Evolutionary conservation across 2,888 invertebrate species (phyloP).

Genomic region (Synanthedon formicaeformis): DNA sequence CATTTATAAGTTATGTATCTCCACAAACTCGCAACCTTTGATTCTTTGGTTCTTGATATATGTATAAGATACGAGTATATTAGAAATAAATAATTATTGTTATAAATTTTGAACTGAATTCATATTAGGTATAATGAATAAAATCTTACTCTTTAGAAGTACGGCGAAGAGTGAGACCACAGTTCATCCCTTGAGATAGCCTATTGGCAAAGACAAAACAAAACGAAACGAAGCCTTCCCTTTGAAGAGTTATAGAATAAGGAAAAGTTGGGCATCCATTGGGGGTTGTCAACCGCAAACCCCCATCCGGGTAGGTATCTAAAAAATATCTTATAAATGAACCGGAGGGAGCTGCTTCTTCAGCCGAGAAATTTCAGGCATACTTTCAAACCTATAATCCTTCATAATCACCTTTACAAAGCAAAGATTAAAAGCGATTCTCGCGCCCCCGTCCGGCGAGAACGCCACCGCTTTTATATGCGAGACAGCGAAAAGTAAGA

Average conservation of each 20-base stretch:
- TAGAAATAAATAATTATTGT: too few species aligned
- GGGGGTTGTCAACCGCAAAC: constrained; percentile 51
- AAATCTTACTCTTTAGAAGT: too few species aligned
- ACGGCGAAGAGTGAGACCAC: constrained; percentile 16
- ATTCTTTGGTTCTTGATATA: too few species aligned
- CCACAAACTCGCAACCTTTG: too few species aligned
- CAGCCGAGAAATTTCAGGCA: constrained; percentile 66
- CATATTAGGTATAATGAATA: too few species aligned
- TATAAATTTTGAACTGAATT: too few species aligned
- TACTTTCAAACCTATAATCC: constrained; percentile 72
- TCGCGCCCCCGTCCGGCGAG: constrained; percentile 35
- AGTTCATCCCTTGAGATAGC: constrained; percentile 34
- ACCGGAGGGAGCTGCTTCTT: constrained; percentile 45
- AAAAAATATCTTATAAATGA: constrained; percentile 65
- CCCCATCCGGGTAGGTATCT: constrained; percentile 40
- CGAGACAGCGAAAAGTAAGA: constrained; percentile 68
- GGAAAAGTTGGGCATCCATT: constrained; percentile 58
- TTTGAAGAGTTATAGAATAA: constrained; percentile 57
- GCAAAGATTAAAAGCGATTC: constrained; percentile 73
- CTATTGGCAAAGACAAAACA: constrained; percentile 43
- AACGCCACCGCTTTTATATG: constrained; percentile 60
- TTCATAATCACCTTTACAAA: constrained; percentile 73
- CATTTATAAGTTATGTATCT: too few species aligned
- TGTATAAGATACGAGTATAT: too few species aligned
- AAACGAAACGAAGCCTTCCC: constrained; percentile 53